Base-by-base conservation (phyloP, 2,113 vertebrate species). In the Paratilapia polleni region DNA sequence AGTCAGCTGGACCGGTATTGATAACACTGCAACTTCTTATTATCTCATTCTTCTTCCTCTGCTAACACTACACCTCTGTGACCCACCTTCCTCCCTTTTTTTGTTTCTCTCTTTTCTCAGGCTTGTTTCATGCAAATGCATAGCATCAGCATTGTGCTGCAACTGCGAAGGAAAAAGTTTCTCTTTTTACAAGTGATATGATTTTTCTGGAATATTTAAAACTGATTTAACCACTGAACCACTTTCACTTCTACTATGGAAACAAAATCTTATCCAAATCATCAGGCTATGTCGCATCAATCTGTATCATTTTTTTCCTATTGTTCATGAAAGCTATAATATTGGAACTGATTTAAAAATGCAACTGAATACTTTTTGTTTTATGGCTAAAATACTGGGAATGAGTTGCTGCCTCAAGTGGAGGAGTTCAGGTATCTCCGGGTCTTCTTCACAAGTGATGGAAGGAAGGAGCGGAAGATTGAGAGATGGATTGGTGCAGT, bases 21-120 rank as follows among this genome's bases (percentile, higher is more conserved):
- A 88, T 76, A 66, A 85, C 66, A 28, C 66, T 68, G 79, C 83
- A 49, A 60, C 75, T 75, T 5, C 82, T 88, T 64, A 73, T 73
- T 31, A 22, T 70, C 78, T 84, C 68, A 3, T 62, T 80, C 41
- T 0, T 57, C 43, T 70, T 70, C 43, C 24, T 15, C 66, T 19
- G 1, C 26, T 52, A 52, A 52, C 43, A 20, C 68, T 52, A 0
- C 26, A 5, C 43, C 24, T 73, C 66, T 49, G 15, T 26, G 34
- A 66, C 49, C 49, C 47, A 34, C 7, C 22, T 12, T 47, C 24
- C 41, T 57, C 36, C 49, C 26, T 47, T 31, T 13, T 41, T 20
- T 3, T 43, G 15, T 8, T 52, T 70, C 47, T 15, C 14, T 49
- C 43, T 52, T 13, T 20, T 47, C 43, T 52, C 24, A 52, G 15